Evolutionary conservation across 2,113 vertebrate species (phyloP), one percentile per base, ranked within the genome.

Genomic region (Cryptotis parvus): DNA sequence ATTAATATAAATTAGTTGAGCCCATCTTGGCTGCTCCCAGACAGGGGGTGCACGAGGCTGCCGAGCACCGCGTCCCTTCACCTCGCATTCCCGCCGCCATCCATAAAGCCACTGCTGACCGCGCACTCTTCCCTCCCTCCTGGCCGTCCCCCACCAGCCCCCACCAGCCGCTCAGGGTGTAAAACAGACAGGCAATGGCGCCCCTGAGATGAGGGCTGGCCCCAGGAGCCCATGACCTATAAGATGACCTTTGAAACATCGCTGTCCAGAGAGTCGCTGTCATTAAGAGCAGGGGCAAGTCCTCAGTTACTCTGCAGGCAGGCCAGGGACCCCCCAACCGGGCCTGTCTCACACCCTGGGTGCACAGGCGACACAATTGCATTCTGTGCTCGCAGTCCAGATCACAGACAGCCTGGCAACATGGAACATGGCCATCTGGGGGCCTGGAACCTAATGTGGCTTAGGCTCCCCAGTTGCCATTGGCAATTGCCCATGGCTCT

Each of bases 1-100:
- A 98, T 98, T 98, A 98, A 98, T 98, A 98, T 97, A 97, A 98
- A 98, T 98, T 98, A 97, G 96, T 83, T 6, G 1, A 97, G 85
- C 95, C 73, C 86, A 91, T 96, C 95, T 94, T 79, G 0, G 4
- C 91, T 0, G 91, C 93, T 97, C 95, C 96, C 88, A 84, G 90
- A 96, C 97, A 96, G 96, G 96, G 96, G 96, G 97, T 97, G 96
- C 96, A 93, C 79, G 85, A 95, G 96, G 95, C 95, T 97, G 96
- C 87, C 92, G 96, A 92, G 94, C 95, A 58, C 35, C 93, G 93
- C 75, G 94, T 95, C 92, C 94, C 96, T 96, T 98, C 97, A 84
- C 96, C 95, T 97, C 96, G 43, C 91, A 95, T 97, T 94, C 97
- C 45, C 77, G 69, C 41, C 0, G 1, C 95, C 97, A 97, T 97